phyloP scores from a whole-genome alignment of 2,113 vertebrate genomes.

The Dendropsophus ebraccatus region DNA sequence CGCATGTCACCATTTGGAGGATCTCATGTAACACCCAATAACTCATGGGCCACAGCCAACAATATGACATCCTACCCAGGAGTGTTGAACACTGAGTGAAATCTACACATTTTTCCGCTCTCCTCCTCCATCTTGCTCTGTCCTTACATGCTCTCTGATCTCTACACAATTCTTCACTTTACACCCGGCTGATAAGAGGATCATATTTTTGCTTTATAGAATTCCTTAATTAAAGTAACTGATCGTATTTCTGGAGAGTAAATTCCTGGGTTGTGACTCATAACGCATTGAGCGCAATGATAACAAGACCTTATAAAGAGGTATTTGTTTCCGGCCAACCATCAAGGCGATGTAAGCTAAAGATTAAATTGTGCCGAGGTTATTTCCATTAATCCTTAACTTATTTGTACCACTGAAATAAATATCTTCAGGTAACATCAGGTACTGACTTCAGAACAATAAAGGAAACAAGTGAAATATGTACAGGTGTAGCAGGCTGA shows the following conservation, averaged over 20 bases:
- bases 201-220: conserved; percentile 34
- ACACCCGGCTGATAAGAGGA: conserved; percentile 10
- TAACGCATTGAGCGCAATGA: conserved; percentile 15
- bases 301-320: conserved; percentile 36
- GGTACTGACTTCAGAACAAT: background rate
- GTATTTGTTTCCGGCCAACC: conserved; percentile 16
- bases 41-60: conserved; percentile 26
- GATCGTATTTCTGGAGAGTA: conserved; percentile 42
- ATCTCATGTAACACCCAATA: conserved; percentile 42
- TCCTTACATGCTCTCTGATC: conserved; percentile 41
- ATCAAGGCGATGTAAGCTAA: background rate
- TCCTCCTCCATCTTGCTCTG: background rate
- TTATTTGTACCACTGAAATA: conserved; percentile 3
- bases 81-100: background rate
- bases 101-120: background rate
- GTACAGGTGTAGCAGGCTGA: no score
- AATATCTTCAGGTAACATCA: background rate
- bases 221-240: conserved; percentile 47
- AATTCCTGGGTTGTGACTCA: conserved; percentile 49
- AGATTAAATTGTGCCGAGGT: conserved; percentile 34
- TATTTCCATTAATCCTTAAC: conserved; percentile 31
- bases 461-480: background rate
- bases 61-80: conserved; percentile 2
- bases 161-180: background rate
- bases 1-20: conserved; percentile 11